Evolutionary conservation across 2,113 vertebrate genomes (phyloP).

Genomic region (Halichoeres trimaculatus): DNA sequence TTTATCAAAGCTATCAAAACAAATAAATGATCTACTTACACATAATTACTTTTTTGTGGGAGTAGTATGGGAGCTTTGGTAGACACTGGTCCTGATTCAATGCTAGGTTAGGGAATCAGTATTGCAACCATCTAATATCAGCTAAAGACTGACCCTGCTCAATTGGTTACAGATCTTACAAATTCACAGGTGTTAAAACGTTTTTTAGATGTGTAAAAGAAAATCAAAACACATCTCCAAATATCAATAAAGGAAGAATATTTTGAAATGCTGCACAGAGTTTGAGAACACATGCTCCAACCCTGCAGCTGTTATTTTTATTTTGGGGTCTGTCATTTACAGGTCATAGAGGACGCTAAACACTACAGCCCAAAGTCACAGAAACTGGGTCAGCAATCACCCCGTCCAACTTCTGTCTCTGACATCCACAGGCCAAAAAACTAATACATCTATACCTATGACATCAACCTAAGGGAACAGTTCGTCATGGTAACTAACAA

Average conservation of each 20-base stretch:
- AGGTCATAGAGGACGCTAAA: constrained; percentile 63
- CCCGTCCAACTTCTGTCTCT: constrained; percentile 21
- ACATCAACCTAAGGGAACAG: background rate
- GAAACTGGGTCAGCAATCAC: constrained; percentile 58
- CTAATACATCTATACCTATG: constrained; percentile 8
- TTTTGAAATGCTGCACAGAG: constrained; percentile 7
- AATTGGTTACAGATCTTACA: background rate
- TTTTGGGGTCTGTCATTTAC: constrained; percentile 66
- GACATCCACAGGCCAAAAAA: constrained; percentile 4
- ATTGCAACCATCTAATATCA: background rate
- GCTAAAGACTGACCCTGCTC: constrained; percentile 6
- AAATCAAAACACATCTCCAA: background rate
- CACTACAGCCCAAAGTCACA: constrained; percentile 53
- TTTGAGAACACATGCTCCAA: constrained; percentile 30
- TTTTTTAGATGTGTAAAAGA: background rate
- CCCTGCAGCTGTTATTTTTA: constrained; percentile 58
- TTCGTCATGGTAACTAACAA: constrained; percentile 1
- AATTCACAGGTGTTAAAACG: background rate
- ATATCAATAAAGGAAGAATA: background rate
- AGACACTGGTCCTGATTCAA: too few relatives aligned
- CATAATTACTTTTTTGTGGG: too few relatives aligned
- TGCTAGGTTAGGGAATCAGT: too few relatives aligned
- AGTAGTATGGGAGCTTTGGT: too few relatives aligned
- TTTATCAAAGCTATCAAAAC: too few relatives aligned
- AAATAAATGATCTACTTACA: too few relatives aligned